A percentile compares a stretch with the other conserved stretches of the same genome.
phyloP scores from a whole-genome alignment of 2,797 vertebrate species.

The Novumbra hubbsi region DNA sequence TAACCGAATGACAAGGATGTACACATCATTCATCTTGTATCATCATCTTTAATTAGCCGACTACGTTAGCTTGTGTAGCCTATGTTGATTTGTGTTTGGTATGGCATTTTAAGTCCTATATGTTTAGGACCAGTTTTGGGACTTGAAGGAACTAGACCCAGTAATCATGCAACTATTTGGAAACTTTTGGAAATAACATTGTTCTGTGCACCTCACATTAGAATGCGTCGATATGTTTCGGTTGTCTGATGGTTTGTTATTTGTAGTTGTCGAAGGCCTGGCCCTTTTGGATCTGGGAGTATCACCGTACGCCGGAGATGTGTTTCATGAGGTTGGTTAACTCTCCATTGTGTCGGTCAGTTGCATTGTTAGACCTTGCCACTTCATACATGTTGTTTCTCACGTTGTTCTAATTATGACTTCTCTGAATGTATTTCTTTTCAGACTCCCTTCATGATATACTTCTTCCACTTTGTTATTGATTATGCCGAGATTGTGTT shows the following conservation, averaged over 20 bases:
- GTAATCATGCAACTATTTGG: neutral
- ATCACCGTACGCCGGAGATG: conserved; percentile 92
- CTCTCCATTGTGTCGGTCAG: neutral
- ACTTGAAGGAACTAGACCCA: neutral
- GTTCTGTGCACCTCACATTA: neutral
- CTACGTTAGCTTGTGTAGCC: too few species aligned
- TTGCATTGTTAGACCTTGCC: neutral
- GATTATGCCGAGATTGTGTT: conserved; percentile 96
- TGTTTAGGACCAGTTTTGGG: neutral
- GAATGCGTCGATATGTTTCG: neutral
- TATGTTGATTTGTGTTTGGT: neutral
- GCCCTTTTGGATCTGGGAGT: conserved; percentile 92
- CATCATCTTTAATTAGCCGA: neutral
- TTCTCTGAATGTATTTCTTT: neutral
- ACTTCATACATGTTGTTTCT: neutral
- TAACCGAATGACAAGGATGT: neutral
- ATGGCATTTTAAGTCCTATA: neutral
- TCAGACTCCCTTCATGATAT: conserved; percentile 96
- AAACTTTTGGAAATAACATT: neutral
- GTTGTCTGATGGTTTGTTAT: conserved; percentile 7
- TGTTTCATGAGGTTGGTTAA: conserved; percentile 92
- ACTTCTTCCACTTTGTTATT: conserved; percentile 95
- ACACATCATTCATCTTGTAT: neutral
- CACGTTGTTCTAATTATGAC: neutral
- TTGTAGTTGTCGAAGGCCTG: conserved; percentile 92